Conservation (phyloP, 2,113 vertebrate species). For the Dolichotis patagonum region DNA sequence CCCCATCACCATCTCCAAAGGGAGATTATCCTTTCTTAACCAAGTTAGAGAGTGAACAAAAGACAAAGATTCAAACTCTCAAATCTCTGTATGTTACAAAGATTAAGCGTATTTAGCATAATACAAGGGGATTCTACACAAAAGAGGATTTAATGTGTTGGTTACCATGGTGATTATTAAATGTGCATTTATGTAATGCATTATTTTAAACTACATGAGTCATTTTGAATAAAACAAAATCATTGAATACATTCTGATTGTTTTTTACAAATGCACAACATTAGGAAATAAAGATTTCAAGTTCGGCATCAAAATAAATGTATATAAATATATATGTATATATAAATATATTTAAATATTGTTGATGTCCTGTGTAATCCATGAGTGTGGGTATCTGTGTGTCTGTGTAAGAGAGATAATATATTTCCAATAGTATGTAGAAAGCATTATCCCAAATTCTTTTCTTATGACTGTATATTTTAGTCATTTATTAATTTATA, state of each 20-base stretch:
- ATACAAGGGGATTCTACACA: background rate
- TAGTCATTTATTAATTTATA: constrained; percentile 44
- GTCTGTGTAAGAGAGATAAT: background rate
- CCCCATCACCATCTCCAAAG: background rate
- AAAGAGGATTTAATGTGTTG: constrained; percentile 49
- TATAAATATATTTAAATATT: background rate
- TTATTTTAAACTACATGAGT: constrained; percentile 59
- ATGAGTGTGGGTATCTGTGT: background rate
- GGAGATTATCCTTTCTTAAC: constrained; percentile 36
- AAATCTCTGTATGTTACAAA: constrained; percentile 27
- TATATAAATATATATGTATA: background rate
- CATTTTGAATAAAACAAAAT: constrained; percentile 62
- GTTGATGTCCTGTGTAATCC: background rate
- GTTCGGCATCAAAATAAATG: background rate
- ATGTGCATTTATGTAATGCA: constrained; percentile 13
- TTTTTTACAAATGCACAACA: background rate
- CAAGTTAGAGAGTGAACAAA: constrained; percentile 13
- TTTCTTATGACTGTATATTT: background rate
- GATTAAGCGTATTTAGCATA: constrained; percentile 70
- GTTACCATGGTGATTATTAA: constrained; percentile 70
- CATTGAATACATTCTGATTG: background rate
- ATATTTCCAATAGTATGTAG: background rate
- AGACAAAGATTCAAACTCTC: background rate
- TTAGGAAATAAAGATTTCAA: constrained; percentile 39
- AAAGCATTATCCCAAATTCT: background rate